Conservation (phyloP, 2,113 vertebrate species). For the Monopterus albus region DNA sequence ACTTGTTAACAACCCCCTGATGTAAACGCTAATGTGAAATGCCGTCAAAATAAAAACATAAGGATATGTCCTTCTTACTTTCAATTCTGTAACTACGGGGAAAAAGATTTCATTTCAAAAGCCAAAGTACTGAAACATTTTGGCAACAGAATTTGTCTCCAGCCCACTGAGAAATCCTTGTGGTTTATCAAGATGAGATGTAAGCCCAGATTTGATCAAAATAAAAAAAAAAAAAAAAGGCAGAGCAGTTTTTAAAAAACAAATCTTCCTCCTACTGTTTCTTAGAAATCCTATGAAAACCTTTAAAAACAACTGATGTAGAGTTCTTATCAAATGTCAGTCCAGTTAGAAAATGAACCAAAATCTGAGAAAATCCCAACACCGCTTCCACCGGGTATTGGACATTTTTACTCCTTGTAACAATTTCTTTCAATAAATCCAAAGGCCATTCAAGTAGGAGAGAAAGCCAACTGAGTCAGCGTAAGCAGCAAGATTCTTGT, state of each 20-base stretch:
- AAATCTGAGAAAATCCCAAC: constrained; percentile 4
- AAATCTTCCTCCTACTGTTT: neutral
- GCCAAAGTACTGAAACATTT: constrained; percentile 18
- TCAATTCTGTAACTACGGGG: constrained; percentile 1
- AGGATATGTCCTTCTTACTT: constrained; percentile 9
- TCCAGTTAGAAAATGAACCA: constrained; percentile 1
- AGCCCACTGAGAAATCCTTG: constrained; percentile 18
- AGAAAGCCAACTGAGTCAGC: neutral
- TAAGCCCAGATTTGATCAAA: constrained; percentile 17
- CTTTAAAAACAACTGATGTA: neutral
- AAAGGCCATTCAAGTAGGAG: neutral
- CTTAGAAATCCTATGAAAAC: constrained; percentile 18
- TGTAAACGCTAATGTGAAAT: constrained; percentile 78
- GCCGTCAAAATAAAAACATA: constrained; percentile 55
- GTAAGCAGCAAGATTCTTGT: neutral
- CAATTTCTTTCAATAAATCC: neutral
- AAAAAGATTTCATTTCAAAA: constrained; percentile 34
- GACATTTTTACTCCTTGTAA: neutral
- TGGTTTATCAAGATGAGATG: constrained; percentile 24
- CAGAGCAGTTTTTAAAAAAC: neutral
- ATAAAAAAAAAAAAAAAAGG: neutral
- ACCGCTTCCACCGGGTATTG: neutral
- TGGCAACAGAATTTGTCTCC: constrained; percentile 32
- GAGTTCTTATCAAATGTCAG: too few relatives aligned
- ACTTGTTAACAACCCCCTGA: constrained; percentile 62